These are phyloP conservation scores for Thalpophila matura DNA, from an alignment of 2,888 invertebrate genomes.

Conservation along the genomic window DNA sequence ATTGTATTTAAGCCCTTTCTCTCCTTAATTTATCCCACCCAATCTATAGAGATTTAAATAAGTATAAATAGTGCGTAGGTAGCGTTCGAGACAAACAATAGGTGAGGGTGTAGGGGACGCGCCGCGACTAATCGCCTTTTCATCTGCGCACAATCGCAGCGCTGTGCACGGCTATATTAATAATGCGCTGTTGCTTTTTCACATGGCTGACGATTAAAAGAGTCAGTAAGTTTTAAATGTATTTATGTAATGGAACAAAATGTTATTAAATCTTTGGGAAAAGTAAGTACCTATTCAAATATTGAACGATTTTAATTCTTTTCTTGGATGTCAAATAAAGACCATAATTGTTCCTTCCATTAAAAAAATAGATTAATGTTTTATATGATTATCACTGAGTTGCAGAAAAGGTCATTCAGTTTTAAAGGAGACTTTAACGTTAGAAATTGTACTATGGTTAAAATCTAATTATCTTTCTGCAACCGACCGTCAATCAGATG, in stretches of 20 bases:
- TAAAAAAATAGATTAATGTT: too few species aligned
- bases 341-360: too few species aligned
- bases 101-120: constrained; percentile 60
- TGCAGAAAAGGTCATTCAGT: too few species aligned
- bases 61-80: constrained; percentile 73
- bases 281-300: too few species aligned
- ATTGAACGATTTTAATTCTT: too few species aligned
- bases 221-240: constrained; percentile 60
- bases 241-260: constrained; percentile 43
- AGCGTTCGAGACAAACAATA: constrained; percentile 71
- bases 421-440: too few species aligned
- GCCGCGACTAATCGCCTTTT: constrained; percentile 68
- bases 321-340: too few species aligned
- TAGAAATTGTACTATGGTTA: too few species aligned
- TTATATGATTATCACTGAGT: too few species aligned
- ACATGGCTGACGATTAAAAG: constrained; percentile 65
- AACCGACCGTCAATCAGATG: too few species aligned
- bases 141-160: constrained; percentile 68
- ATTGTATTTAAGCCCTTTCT: constrained; percentile 31
- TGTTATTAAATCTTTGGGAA: constrained; percentile 18
- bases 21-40: constrained; percentile 23
- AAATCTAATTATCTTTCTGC: too few species aligned
- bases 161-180: constrained; percentile 84
- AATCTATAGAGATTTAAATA: constrained; percentile 73
- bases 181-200: constrained; percentile 71